Base-by-base conservation (phyloP, 2,113 vertebrate genomes). In the Sarotherodon lohbergeri region DNA sequence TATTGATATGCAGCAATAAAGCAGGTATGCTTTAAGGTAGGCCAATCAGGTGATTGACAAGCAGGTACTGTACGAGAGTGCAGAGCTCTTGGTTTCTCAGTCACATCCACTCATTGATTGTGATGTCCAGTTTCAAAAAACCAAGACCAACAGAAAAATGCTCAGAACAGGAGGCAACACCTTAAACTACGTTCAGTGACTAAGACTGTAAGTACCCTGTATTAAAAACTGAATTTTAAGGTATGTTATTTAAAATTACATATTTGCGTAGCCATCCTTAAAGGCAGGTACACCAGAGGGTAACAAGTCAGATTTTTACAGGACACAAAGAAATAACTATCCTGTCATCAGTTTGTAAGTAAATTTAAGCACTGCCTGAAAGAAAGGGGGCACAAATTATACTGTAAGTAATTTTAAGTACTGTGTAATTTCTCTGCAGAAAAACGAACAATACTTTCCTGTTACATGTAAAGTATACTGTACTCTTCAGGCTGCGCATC, bases 1-100 rank as follows among this genome's bases (percentile, higher is more conserved):
- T 48, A 50, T 46, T 50, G 27, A 50, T 50, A 78, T 32, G 5
- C 66, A 46, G 10, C 39, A 24, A 6, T 71, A 46, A 46, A 46
- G 43, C 39, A 4, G 14, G n/a, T 71, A 39, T 43, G 22, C 0
- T 29, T 0, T 46, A 1, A 73, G 68, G 6, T 7, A 3, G 24
- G 71, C 9, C 24, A 1, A 78, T 0, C 7, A 17, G 16, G 24
- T 19, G 71, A 76, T 19, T 48, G 9, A 19, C 24, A 0, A 0
- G 13, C 9, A 24, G 66, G 12, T 24, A 24, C 66, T 6, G 13
- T 7, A 19, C 10, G 1, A 76, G 24, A 10, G 24, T 2, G 41
- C 68, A 17, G 9, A 17, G 71, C 0, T 19, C 24, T 2, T 0
- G 41, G 41, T 73, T 29, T 73, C 41, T 11, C 24, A 48, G 9